phyloP scores from a whole-genome alignment of 1,140 invertebrate genomes.

The Aplysia californica region DNA sequence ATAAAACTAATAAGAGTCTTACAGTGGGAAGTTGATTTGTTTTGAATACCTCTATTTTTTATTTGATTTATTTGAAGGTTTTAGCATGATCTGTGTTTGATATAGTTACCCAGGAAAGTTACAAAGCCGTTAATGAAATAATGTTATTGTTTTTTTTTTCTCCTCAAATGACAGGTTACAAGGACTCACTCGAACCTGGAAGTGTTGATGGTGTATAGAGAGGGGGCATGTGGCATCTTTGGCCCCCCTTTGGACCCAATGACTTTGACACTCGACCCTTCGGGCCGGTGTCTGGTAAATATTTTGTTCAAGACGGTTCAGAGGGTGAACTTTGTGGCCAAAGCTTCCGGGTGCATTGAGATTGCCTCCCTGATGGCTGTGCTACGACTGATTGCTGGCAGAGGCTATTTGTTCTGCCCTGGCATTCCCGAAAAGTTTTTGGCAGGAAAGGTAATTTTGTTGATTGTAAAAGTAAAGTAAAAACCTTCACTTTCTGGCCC shows the following conservation, averaged over 20 bases:
- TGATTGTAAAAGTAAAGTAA: too few relatives aligned
- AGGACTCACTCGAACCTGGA: neutral
- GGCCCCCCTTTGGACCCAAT: constrained; percentile 10
- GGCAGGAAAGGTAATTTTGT: constrained; percentile 3
- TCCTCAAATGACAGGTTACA: neutral
- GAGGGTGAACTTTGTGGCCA: neutral
- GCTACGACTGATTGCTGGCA: constrained; percentile 1
- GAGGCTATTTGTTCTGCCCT: constrained; percentile 7
- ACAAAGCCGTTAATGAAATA: neutral
- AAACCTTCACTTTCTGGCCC: too few relatives aligned
- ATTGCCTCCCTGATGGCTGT: neutral
- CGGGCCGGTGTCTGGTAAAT: neutral
- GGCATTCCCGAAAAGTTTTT: constrained; percentile 7
- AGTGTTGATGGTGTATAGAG: neutral
- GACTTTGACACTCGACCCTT: neutral
- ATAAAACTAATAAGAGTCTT: too few relatives aligned
- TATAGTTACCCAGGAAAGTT: neutral
- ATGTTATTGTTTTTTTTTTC: neutral
- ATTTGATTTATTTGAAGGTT: neutral
- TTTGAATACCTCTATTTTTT: neutral
- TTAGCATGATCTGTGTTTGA: neutral
- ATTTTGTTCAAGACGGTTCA: constrained; percentile 7
- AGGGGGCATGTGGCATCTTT: constrained; percentile 4
- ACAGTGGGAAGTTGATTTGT: too few relatives aligned
- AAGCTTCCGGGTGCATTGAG: neutral